Conservation (phyloP, 2,797 vertebrate species). For the Galago senegalensis region DNA sequence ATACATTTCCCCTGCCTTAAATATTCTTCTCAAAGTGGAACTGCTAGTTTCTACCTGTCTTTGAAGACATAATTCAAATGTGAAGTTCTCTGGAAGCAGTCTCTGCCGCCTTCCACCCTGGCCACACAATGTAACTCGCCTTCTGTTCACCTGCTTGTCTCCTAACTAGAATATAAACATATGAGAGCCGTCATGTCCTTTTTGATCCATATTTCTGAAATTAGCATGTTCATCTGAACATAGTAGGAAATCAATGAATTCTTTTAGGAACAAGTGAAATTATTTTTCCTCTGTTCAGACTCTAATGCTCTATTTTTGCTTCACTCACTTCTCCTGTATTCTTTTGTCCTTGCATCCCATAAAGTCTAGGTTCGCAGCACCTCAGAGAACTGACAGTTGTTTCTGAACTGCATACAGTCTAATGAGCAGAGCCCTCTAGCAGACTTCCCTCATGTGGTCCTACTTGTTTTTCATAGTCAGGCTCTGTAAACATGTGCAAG, state of each 20-base stretch:
- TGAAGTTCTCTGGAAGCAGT: background rate
- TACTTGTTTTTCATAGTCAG: background rate
- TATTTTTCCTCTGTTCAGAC: background rate
- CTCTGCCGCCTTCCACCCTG: background rate
- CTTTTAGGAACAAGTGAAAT: background rate
- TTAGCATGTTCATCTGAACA: background rate
- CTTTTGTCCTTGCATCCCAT: background rate
- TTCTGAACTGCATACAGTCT: background rate
- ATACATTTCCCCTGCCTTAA: background rate
- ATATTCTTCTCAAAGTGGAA: background rate
- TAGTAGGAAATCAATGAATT: background rate
- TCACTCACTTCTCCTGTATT: background rate
- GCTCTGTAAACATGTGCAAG: background rate
- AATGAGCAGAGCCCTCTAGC: background rate
- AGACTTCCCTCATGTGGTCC: background rate
- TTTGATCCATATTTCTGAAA: background rate
- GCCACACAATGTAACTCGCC: background rate
- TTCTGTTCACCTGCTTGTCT: background rate
- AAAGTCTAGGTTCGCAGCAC: background rate
- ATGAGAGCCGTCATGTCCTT: accelerated
- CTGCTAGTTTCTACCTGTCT: background rate
- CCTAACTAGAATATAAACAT: background rate
- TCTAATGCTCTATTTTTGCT: conserved; percentile 14
- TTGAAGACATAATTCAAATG: background rate
- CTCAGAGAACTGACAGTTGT: background rate